Base-by-base conservation (phyloP, 2,797 vertebrate species). In the Chanos chanos region DNA sequence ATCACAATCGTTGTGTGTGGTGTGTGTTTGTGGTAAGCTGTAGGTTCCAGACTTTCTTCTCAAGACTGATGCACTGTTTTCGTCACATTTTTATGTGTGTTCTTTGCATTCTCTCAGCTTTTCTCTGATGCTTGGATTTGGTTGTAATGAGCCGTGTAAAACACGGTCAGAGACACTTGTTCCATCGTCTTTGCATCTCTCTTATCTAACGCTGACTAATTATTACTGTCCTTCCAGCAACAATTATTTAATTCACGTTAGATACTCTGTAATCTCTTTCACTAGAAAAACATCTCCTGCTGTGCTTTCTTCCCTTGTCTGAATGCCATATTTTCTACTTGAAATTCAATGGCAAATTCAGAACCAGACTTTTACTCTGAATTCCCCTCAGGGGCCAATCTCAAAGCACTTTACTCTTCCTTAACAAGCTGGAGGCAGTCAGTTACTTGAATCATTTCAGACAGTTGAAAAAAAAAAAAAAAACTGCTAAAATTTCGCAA, bases 381-480 rank as follows among this genome's bases (percentile, higher is more conserved):
- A n/a, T n/a, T n/a, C 39, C 68, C 64, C 63, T 64, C 49, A 61
- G 68, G 52, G 68, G 41, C 13, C 27, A 55, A 48, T 24, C 64
- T 64, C 61, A 67, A 68, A 65, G 47, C 61, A 27, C 64, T 40
- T 22, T 33, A 48, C 48, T 63, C 36, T 53, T 31, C 37, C 34
- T 67, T 57, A 57, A 61, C 64, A 71, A 18, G 31, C 61, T 68
- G 9, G 16, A 71, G 61, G 60, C 70, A 68, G 52, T 51, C 45
- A 33, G 59, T 61, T 56, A 64, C 67, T 49, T 56, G 28, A 70
- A 70, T 69, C 58, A 51, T 52, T 61, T 40, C 51, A n/a, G n/a
- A n/a, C n/a, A n/a, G n/a, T 71, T 61, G 41, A 55, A 36, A 53
- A 36, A n/a, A 43, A 37, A 50, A 52, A 21, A 53, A 41, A 27